These are phyloP conservation scores for Condylura cristata DNA, from an alignment of 2,113 vertebrate species.

Conservation along the genomic window DNA sequence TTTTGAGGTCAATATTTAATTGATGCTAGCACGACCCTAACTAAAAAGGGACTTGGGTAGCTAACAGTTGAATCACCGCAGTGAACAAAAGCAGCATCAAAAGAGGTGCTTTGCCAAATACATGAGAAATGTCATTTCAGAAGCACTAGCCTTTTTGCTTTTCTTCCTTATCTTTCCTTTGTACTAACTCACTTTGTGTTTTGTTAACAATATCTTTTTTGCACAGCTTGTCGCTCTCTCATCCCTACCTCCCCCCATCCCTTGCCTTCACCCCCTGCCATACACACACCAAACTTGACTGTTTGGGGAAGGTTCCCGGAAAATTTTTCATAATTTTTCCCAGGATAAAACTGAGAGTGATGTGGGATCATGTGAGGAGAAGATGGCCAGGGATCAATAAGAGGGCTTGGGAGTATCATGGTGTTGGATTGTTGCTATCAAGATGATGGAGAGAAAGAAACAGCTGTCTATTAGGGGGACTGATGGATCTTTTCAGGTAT, in stretches of 20 bases:
- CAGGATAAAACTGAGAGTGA: background rate
- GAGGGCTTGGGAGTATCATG: accelerated
- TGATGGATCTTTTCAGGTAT: background rate
- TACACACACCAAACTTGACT: background rate
- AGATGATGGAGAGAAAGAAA: background rate
- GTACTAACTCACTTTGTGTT: background rate
- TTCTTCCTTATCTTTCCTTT: background rate
- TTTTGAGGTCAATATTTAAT: background rate
- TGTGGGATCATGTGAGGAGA: background rate
- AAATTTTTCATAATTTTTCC: background rate
- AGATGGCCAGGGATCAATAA: background rate
- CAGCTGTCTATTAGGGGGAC: background rate
- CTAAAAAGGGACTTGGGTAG: background rate
- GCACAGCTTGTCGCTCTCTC: background rate
- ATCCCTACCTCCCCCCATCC: too few species aligned
- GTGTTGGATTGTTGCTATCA: background rate
- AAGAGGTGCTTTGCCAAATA: background rate
- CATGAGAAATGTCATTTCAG: background rate
- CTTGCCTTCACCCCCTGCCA: background rate
- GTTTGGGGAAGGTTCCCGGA: background rate
- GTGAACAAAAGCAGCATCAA: background rate
- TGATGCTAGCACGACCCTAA: background rate
- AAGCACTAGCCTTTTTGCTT: background rate
- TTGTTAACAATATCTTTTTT: background rate
- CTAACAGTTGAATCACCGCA: background rate